Evolutionary conservation across 37 sponge, comb jelly and placozoan species (phyloP), one percentile per base, ranked within the genome.

Genomic region (Theonella swinhoei): DNA sequence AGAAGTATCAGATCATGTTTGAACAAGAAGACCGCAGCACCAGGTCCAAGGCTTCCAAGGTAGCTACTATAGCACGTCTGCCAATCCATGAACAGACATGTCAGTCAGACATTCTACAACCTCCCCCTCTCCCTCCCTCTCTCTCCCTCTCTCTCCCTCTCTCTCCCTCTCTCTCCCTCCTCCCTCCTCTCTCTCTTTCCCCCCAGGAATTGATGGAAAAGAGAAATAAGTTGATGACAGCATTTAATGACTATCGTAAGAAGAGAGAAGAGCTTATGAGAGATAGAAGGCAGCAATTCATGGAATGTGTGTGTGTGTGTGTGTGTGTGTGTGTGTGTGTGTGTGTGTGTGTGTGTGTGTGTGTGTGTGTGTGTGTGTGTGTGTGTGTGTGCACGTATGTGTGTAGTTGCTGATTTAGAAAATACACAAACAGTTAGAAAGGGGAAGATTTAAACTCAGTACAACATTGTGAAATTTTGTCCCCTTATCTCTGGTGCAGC

Each of bases 31-130:
- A 98, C 62, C 70, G 85, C 54, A 63, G 81, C 43, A 84, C 71
- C 29, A 91, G 82, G 69, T 70, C 69, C 34, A 95, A 87, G 79
- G 96, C 94, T 29, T 98, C 98, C n/a, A 90, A 98, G 96, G 98
- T 92, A 14, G 2, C 80, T 39, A 22, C 22, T 66, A 5, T 1
- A 41, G 39, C 23, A n/a, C 1, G 67, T 29, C n/a, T n/a, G n/a
- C n/a, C 20, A 9, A 8, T 14, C 19, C 7, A 25, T 17, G 22
- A 17, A 68, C 17, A 19, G 14, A 19, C 29, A 25, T 68, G 19
- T 17, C 36, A n/a, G 28, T n/a, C 39, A 63, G 47, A 19, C 39
- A 19, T 38, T 75, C n/a, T n/a, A n/a, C n/a, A n/a, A n/a, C n/a
- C n/a, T n/a, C 9, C 40, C 17, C 14, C 3, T 39, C 41, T 23